Evolutionary conservation across 1,140 invertebrate species (phyloP).

Genomic region (Eulimnadia texana): DNA sequence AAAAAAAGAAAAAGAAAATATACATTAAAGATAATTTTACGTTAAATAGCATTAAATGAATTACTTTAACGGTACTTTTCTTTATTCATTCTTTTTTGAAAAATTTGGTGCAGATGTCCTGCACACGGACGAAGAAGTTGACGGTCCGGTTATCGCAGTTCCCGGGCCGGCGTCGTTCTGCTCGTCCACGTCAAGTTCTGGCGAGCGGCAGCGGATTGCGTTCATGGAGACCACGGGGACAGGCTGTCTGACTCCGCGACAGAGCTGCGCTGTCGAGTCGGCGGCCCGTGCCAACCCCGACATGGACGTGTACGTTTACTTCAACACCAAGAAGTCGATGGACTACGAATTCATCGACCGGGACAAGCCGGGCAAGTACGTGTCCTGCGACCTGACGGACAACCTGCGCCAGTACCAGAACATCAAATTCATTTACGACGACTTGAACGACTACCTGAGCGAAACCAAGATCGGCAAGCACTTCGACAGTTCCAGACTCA

Average conservation of each 20-base stretch:
- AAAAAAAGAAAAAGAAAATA: no score
- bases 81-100: no score
- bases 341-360: neutral
- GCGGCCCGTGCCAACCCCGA: slow-evolving; percentile 10
- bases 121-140: neutral
- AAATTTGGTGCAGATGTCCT: no score
- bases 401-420: neutral
- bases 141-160: neutral
- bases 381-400: neutral
- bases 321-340: neutral
- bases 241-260: slow-evolving; percentile 3
- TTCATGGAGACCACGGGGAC: slow-evolving; percentile 9
- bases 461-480: neutral
- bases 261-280: slow-evolving; percentile 12
- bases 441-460: neutral
- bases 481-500: neutral
- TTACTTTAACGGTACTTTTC: no score
- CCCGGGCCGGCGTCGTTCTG: neutral
- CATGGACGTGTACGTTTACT: slow-evolving; percentile 7
- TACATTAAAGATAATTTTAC: no score
- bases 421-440: neutral
- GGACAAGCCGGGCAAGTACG: neutral
- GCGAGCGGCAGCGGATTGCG: neutral
- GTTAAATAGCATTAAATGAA: no score
- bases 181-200: neutral